Conservation (phyloP, 35 echinoderm and acorn worm species). For the Acanthaster planci region DNA sequence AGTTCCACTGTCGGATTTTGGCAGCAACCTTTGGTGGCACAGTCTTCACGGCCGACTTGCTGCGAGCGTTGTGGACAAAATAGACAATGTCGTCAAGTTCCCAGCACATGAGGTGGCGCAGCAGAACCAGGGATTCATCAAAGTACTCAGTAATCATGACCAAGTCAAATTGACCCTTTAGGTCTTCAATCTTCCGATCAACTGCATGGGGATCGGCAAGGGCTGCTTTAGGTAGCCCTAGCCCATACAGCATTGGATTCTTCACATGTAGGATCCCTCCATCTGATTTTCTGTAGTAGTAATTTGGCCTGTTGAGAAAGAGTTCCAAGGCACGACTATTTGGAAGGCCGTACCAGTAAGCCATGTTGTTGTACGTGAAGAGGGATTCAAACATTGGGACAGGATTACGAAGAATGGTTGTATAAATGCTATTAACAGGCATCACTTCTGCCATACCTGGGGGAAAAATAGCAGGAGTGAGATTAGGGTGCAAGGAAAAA, state of each 20-base stretch:
- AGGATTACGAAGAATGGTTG: conserved; percentile 82
- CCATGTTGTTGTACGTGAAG: conserved; percentile 58
- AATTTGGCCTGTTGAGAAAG: conserved; percentile 51
- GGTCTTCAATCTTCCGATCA: conserved; percentile 37
- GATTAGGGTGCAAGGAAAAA: too few species aligned
- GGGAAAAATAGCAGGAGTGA: background rate
- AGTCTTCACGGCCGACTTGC: conserved; percentile 34
- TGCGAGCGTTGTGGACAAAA: conserved; percentile 64
- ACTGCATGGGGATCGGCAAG: conserved; percentile 28
- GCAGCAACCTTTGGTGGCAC: background rate
- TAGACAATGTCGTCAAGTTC: conserved; percentile 84
- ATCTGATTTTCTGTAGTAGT: conserved; percentile 23
- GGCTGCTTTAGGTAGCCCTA: conserved; percentile 47
- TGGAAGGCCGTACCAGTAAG: background rate
- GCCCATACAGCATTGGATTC: conserved; percentile 79
- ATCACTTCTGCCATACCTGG: conserved; percentile 72
- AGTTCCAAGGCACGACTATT: conserved; percentile 31
- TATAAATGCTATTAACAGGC: conserved; percentile 60
- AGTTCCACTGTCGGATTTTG: conserved; percentile 74
- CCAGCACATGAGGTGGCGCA: conserved; percentile 90
- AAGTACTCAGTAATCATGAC: conserved; percentile 93
- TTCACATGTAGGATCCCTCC: conserved; percentile 23
- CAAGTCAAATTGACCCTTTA: conserved; percentile 63
- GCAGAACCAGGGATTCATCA: conserved; percentile 85
- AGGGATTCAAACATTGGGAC: conserved; percentile 74